Percentiles rank a stretch among this genome's conserved stretches.
Conservation (phyloP, 2,797 vertebrate species). For the Pygocentrus nattereri region DNA sequence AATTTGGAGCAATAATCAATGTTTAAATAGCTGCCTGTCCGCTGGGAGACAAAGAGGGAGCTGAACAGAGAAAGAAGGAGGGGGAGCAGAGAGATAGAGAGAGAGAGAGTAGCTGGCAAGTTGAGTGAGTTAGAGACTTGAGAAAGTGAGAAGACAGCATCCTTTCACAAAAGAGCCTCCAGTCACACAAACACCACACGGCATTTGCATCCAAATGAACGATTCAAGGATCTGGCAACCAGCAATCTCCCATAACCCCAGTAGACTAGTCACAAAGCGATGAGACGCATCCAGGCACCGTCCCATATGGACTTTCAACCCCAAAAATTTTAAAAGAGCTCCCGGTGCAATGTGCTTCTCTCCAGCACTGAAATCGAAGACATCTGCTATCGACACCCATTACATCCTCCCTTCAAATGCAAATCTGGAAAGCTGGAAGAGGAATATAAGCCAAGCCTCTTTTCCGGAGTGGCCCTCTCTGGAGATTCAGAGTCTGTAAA, state of each 20-base stretch:
- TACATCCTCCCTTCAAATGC: conserved; percentile 27
- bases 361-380: conserved; percentile 14
- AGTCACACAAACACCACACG: conserved; percentile 12
- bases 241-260: conserved; percentile 29
- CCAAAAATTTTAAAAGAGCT: conserved; percentile 4
- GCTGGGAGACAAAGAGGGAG: neutral
- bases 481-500: conserved; percentile 42
- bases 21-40: conserved; percentile 25
- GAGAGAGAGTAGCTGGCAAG: conserved; percentile 2
- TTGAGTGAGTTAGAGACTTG: conserved; percentile 20
- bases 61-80: neutral
- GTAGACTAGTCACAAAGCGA: conserved; percentile 24
- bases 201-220: conserved; percentile 39
- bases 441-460: neutral
- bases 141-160: conserved; percentile 50
- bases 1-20: conserved; percentile 28
- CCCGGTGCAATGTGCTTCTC: neutral
- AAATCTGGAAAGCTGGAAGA: conserved; percentile 26
- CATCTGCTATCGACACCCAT: conserved; percentile 14
- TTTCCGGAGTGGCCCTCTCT: conserved; percentile 20
- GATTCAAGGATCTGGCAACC: conserved; percentile 29
- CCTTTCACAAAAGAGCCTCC: conserved; percentile 13
- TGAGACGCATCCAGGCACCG: conserved; percentile 16
- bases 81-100: neutral
- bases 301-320: conserved; percentile 36